Percentiles rank a stretch among this genome's conserved stretches.
These are phyloP conservation scores for Botrylloides violaceus DNA, from an alignment of 23 tunicate species.

Conservation along the genomic window DNA sequence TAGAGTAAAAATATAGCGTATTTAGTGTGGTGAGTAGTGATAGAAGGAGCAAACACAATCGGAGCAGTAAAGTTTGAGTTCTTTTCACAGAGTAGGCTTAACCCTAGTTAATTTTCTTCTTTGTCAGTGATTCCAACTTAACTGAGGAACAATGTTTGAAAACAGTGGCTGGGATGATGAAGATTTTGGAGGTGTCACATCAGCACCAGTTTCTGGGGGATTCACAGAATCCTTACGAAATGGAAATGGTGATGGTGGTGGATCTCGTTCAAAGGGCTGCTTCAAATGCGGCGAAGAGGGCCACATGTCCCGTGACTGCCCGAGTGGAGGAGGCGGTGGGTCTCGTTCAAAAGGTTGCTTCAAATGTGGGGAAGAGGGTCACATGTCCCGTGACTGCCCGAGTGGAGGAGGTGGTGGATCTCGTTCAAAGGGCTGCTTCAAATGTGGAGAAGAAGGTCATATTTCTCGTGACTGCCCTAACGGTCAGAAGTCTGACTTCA, in stretches of 20 bases:
- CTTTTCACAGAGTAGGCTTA: not conserved
- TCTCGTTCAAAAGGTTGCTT: conserved; percentile 25
- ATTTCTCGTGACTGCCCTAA: conserved; percentile 35
- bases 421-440: conserved; percentile 30
- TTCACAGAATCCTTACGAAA: not conserved
- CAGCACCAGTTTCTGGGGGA: not conserved
- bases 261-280: not conserved
- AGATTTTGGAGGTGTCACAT: not conserved
- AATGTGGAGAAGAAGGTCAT: conserved; percentile 67
- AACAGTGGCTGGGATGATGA: not conserved
- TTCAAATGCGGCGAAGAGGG: conserved; percentile 18
- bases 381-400: conserved; percentile 20
- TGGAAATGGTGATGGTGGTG: conserved; percentile 15
- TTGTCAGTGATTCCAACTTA: too few relatives aligned
- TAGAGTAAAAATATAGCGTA: too few relatives aligned
- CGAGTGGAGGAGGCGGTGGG: conserved; percentile 15
- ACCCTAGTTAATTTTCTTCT: not conserved
- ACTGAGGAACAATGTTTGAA: not conserved
- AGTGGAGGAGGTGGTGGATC: conserved; percentile 18
- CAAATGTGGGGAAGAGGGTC: conserved; percentile 21
- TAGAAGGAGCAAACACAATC: too few relatives aligned
- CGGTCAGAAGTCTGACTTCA: not conserved
- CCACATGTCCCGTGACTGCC: conserved; percentile 26
- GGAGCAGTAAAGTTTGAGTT: not conserved
- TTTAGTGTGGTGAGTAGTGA: too few relatives aligned